phyloP scores from a whole-genome alignment of 2,113 vertebrate species.

The Bombycilla garrulus region DNA sequence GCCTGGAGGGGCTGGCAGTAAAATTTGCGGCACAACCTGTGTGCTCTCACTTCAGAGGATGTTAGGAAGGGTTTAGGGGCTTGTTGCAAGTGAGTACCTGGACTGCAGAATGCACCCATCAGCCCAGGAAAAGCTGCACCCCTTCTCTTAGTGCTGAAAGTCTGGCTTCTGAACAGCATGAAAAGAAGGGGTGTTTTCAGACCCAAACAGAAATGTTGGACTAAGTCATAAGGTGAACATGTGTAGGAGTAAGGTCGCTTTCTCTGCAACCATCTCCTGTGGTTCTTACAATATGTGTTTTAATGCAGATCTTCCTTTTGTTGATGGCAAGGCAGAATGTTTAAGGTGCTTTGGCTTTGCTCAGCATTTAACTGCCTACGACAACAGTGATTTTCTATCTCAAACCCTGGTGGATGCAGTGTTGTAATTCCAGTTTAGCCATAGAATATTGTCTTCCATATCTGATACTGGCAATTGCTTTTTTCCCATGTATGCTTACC shows the following conservation, averaged over 20 bases:
- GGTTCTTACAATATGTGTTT: not conserved
- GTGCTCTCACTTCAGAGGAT: not conserved
- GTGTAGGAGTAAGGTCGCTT: not conserved
- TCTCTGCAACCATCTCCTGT: not conserved
- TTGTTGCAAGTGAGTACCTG: not conserved
- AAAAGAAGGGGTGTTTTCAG: not conserved
- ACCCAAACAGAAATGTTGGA: not conserved
- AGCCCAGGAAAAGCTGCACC: not conserved
- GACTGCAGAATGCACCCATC: not conserved
- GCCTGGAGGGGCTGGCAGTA: conserved; percentile 3
- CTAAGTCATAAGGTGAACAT: not conserved
- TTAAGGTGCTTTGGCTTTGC: not conserved
- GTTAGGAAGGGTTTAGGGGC: not conserved
- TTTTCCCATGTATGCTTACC: not conserved
- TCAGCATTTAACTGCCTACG: not conserved
- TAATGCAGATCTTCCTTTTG: not conserved
- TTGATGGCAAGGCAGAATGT: not conserved
- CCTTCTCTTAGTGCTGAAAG: not conserved
- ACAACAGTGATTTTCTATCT: not conserved
- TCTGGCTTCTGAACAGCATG: not conserved
- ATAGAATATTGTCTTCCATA: not conserved
- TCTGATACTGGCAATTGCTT: not conserved
- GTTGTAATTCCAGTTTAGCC: not conserved
- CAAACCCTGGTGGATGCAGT: not conserved
- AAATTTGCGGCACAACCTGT: not conserved